phyloP scores from a whole-genome alignment of 2,888 invertebrate species.

The Bhutanitis thaidina region DNA sequence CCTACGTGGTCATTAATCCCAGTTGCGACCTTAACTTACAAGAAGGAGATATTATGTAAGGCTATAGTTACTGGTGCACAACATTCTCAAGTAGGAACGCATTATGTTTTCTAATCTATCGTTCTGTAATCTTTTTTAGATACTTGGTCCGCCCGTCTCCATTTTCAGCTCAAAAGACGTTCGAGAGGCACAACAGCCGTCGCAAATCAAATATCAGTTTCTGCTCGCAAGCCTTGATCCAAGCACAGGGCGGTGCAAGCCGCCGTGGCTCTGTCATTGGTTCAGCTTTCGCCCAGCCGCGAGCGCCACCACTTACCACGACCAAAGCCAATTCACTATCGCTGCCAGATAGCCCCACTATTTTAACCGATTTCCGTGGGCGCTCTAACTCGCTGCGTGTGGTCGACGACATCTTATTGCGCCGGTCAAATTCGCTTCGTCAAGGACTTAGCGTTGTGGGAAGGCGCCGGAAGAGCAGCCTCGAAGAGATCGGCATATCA shows the following conservation, averaged over 20 bases:
- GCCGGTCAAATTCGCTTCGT: constrained; percentile 90
- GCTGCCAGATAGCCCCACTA: constrained; percentile 92
- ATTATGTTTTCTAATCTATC: neutral
- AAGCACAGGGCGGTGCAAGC: constrained; percentile 75
- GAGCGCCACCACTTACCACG: constrained; percentile 88
- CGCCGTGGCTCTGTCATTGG: constrained; percentile 86
- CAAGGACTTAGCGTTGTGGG: constrained; percentile 87
- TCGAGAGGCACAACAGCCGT: constrained; percentile 94
- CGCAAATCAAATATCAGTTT: constrained; percentile 95
- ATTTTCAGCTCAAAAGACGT: constrained; percentile 96
- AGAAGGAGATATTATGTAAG: constrained; percentile 97
- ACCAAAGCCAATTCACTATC: constrained; percentile 94
- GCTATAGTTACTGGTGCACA: too few relatives aligned
- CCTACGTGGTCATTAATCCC: constrained; percentile 98
- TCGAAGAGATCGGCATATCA: constrained; percentile 91
- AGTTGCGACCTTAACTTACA: constrained; percentile 97
- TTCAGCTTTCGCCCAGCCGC: constrained; percentile 80
- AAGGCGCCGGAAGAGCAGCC: constrained; percentile 86
- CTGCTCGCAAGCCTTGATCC: constrained; percentile 88
- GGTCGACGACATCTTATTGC: constrained; percentile 90
- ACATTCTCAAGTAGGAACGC: too few relatives aligned
- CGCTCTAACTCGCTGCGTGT: constrained; percentile 93
- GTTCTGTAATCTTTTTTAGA: constrained; percentile 65
- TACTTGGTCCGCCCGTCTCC: constrained; percentile 96
- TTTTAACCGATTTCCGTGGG: constrained; percentile 87